Evolutionary conservation across 2,113 vertebrate species (phyloP).

Genomic region (Xiphophorus couchianus): DNA sequence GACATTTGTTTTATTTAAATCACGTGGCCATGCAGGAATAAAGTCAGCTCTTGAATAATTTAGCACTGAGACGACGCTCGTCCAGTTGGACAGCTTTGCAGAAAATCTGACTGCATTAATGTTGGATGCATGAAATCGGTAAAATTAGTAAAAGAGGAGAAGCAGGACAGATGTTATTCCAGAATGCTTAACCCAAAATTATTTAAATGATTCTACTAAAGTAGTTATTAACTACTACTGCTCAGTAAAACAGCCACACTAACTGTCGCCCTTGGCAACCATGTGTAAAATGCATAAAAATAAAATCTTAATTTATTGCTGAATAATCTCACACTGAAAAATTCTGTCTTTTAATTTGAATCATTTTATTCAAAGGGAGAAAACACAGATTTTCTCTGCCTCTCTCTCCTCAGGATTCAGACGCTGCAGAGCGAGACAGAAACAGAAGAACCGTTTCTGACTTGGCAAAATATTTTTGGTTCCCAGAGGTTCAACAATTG

Average conservation of each 20-base stretch:
- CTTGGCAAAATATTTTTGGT: too few species aligned
- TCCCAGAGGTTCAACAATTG: too few species aligned
- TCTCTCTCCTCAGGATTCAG: too few species aligned
- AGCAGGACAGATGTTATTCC: neutral
- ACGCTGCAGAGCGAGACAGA: too few species aligned
- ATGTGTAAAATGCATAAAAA: too few species aligned
- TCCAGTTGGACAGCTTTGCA: conserved; percentile 15
- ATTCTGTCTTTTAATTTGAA: too few species aligned
- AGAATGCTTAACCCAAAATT: neutral
- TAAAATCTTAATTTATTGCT: too few species aligned
- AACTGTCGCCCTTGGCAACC: neutral
- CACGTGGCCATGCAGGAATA: conserved; percentile 19
- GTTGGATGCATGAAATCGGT: neutral
- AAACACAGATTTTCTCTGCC: too few species aligned
- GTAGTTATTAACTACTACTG: neutral
- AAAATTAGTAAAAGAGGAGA: too few species aligned
- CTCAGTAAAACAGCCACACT: neutral
- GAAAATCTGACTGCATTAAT: neutral
- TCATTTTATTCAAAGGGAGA: too few species aligned
- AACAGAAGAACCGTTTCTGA: too few species aligned
- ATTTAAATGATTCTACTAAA: neutral
- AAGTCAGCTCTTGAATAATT: conserved; percentile 40
- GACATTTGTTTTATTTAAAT: conserved; percentile 40
- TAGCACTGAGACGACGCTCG: conserved; percentile 18
- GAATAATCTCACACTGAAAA: too few species aligned